Conservation (phyloP, 2,888 invertebrate species). For the Spodoptera exigua region DNA sequence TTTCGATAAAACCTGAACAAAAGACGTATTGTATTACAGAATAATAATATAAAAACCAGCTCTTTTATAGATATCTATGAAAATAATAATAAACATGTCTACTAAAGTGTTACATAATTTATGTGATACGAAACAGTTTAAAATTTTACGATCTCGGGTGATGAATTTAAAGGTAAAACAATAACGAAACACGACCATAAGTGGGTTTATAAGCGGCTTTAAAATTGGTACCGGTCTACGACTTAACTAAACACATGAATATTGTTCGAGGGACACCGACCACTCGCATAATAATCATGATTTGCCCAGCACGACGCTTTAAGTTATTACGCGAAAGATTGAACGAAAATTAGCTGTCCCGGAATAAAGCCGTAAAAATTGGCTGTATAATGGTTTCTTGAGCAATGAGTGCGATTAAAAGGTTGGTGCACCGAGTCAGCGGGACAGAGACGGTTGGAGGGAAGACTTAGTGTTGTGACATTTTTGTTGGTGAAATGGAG, state of each 20-base stretch:
- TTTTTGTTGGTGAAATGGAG: conserved; percentile 69
- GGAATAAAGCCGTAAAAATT: conserved; percentile 74
- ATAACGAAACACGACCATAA: conserved; percentile 64
- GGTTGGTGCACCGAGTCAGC: conserved; percentile 63
- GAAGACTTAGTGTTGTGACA: conserved; percentile 62
- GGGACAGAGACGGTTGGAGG: conserved; percentile 36
- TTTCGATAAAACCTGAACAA: conserved; percentile 40
- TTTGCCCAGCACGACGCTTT: conserved; percentile 80
- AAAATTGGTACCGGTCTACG: conserved; percentile 67
- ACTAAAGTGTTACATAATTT: conserved; percentile 58
- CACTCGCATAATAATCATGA: conserved; percentile 79
- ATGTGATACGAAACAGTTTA: conserved; percentile 60
- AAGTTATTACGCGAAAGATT: conserved; percentile 79
- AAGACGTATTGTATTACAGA: conserved; percentile 47
- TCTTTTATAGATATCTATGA: conserved; percentile 57
- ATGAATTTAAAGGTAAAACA: conserved; percentile 63
- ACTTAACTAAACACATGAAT: conserved; percentile 74
- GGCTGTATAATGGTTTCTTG: conserved; percentile 64
- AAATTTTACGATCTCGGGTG: conserved; percentile 59
- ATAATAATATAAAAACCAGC: conserved; percentile 41
- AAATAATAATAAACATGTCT: conserved; percentile 61
- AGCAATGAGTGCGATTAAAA: conserved; percentile 68
- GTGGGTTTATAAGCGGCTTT: conserved; percentile 66
- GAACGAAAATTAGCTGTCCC: conserved; percentile 77
- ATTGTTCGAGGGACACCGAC: conserved; percentile 71